Conservation (phyloP, 2,888 invertebrate species). For the Lasioglossum calceatum region DNA sequence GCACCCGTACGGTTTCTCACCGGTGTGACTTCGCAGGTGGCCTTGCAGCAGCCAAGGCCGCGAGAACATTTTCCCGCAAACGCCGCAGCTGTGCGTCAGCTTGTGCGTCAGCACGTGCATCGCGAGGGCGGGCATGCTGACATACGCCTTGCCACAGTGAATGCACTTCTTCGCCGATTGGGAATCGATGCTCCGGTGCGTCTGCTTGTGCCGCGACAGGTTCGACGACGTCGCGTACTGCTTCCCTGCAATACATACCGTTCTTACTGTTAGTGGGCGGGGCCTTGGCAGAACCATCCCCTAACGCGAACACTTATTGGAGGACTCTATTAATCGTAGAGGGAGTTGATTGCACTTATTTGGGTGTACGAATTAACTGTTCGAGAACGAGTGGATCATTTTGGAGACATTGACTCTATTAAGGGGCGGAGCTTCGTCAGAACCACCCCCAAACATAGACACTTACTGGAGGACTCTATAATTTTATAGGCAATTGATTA, state of each 20-base stretch:
- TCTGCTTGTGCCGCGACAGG: conserved; percentile 95
- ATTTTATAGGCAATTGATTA: too few species aligned
- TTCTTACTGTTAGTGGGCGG: neutral
- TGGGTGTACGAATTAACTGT: too few species aligned
- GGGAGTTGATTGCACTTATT: too few species aligned
- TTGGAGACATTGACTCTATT: too few species aligned
- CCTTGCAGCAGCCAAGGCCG: conserved; percentile 98
- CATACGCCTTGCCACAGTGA: conserved; percentile 98
- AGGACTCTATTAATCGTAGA: neutral
- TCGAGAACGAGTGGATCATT: too few species aligned
- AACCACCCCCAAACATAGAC: too few species aligned
- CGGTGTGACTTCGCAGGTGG: conserved; percentile 95
- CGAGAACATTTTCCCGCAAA: conserved; percentile 98
- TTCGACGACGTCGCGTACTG: conserved; percentile 96
- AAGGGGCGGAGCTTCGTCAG: too few species aligned
- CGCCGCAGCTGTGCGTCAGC: conserved; percentile 95
- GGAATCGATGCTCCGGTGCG: conserved; percentile 94
- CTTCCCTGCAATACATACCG: conserved; percentile 87
- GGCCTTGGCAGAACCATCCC: neutral
- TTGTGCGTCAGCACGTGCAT: conserved; percentile 98
- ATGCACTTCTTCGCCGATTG: conserved; percentile 97
- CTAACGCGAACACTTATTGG: neutral
- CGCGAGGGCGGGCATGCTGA: conserved; percentile 98
- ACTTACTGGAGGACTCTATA: too few species aligned
- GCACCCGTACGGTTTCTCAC: conserved; percentile 97